phyloP scores from a whole-genome alignment of 2,113 vertebrate species.

The Coptodon bakossiorum region DNA sequence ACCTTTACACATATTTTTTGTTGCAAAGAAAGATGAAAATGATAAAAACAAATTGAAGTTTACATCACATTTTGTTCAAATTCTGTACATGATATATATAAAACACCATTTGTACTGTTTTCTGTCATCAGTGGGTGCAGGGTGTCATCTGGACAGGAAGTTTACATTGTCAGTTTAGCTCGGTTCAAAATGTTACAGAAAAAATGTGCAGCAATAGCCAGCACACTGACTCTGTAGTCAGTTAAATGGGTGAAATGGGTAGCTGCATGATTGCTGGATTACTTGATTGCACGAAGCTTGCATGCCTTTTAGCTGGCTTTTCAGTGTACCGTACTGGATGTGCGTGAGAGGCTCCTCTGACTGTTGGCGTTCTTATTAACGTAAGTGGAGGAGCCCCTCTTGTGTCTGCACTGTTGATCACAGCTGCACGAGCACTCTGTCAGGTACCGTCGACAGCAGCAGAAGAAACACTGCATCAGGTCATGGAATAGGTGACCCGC shows the following conservation, averaged over 20 bases:
- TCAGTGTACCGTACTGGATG: constrained; percentile 33
- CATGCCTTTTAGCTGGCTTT: neutral
- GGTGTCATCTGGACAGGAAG: neutral
- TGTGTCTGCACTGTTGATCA: constrained; percentile 65
- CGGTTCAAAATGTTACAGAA: neutral
- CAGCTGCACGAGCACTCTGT: constrained; percentile 60
- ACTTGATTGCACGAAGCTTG: neutral
- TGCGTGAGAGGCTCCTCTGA: constrained; percentile 74
- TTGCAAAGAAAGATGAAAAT: neutral
- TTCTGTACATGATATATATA: neutral
- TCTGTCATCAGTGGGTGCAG: neutral
- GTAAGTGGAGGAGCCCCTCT: constrained; percentile 77
- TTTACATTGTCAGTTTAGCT: neutral
- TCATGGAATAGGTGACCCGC: constrained; percentile 87
- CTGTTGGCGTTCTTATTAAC: constrained; percentile 76
- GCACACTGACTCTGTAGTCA: neutral
- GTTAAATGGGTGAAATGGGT: neutral
- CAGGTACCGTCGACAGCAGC: constrained; percentile 72
- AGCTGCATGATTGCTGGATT: neutral
- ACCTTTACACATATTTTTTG: neutral
- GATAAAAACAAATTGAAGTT: neutral
- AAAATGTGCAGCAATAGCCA: neutral
- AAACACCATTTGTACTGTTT: neutral
- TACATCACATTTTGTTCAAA: neutral
- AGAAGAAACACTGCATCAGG: constrained; percentile 74